Conservation (phyloP, 2,888 invertebrate species). For the Eulithis testata region DNA sequence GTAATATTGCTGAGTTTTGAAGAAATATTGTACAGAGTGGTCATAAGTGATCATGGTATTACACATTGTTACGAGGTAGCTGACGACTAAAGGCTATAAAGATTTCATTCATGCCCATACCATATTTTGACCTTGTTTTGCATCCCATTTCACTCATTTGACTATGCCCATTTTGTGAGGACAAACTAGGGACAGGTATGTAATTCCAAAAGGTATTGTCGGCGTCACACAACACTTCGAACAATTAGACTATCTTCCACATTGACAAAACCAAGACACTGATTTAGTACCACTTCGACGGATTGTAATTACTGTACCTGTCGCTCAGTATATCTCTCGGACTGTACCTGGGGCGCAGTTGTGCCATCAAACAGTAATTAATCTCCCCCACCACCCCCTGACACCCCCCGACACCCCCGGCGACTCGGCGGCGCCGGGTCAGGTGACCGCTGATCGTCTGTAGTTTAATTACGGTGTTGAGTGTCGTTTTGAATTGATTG, state of each 20-base stretch:
- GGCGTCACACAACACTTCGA: not conserved
- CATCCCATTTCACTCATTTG: too few relatives aligned
- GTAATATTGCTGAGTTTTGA: constrained; percentile 21
- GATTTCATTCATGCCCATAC: too few relatives aligned
- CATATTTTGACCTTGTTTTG: too few relatives aligned
- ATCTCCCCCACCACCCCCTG: constrained; percentile 54
- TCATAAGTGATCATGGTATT: not conserved
- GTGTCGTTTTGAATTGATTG: constrained; percentile 33
- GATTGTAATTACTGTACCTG: constrained; percentile 57
- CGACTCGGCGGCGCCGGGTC: constrained; percentile 66
- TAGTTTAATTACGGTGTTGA: constrained; percentile 37
- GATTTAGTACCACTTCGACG: constrained; percentile 30
- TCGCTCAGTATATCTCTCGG: constrained; percentile 45
- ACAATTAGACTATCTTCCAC: constrained; percentile 2
- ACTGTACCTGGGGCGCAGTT: constrained; percentile 64
- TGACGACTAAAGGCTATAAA: too few relatives aligned
- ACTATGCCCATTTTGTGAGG: too few relatives aligned
- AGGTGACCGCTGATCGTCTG: constrained; percentile 60
- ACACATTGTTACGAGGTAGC: not conserved
- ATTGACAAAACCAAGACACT: constrained; percentile 21
- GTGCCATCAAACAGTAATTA: constrained; percentile 78
- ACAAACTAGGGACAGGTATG: too few relatives aligned
- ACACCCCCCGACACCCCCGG: constrained; percentile 36
- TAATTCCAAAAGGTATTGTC: too few relatives aligned
- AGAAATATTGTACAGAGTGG: not conserved